Evolutionary conservation across 1,140 invertebrate species (phyloP), one percentile per base, ranked within the genome.

Genomic region (Hyposmocoma kahamanoa): DNA sequence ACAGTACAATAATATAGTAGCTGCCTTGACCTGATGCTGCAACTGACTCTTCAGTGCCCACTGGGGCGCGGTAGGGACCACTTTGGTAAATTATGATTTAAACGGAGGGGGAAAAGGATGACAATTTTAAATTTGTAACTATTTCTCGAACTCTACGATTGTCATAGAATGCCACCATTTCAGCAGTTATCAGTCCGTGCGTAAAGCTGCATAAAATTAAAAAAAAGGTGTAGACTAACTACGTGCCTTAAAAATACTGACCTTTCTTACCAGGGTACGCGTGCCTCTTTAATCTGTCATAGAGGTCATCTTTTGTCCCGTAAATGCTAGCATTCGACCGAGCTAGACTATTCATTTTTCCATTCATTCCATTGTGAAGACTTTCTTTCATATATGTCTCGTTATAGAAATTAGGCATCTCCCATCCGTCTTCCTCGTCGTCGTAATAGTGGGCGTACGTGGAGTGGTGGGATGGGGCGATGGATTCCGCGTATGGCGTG

Each of bases 401-500:
- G 82, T 97, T 97, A 80, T 98, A 98, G 78, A 97, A 97, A 80
- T 97, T 97, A 0, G 96, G 96, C 96, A 98, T 97, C 73, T 97
- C 96, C 96, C 96, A 97, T 10, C 96, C 96, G 59, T 97, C 96
- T 73, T 97, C 96, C 72, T 98, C 96, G 60, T 96, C 95, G 75
- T 96, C 94, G 65, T 97, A 98, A 78, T 97, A 98, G 76, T 97
- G 96, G 13, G 96, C 96, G 73, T 98, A 98, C 0, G 95, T 97
- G 26, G 95, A 97, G 69, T 98, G 96, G 82, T 97, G 96, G 1
- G 96, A 97, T 0, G 96, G 96, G 0, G 96, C 96, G 60, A 97
- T 97, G 21, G 94, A 96, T 76, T 97, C 96, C 18, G 96, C 96
- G 82, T 97, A 98, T 0, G 96, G 96, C 0, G 94, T 93, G 54